Base-by-base conservation (phyloP, 2,888 invertebrate species). In the Diplolepis rosae region DNA sequence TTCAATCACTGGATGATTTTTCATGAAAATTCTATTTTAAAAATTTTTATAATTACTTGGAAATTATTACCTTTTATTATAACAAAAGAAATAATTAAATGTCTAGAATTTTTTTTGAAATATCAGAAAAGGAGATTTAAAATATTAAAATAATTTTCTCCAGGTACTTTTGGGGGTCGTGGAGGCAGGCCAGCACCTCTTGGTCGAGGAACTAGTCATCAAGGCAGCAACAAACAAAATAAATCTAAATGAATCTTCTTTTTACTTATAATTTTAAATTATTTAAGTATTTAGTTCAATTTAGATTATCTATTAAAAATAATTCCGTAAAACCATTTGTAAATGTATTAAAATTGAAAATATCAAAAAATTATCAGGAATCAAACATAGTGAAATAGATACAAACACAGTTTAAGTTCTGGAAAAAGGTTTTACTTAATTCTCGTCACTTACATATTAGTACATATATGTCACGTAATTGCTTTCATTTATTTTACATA, bases 111-210 rank as follows among this genome's bases (percentile, higher is more conserved):
- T 24, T 45, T 18, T 65, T 69, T 13, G 11, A 45, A 69, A 32
- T 2, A 65, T 32, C 6, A 32, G 9, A 32, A 32, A 15, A 1
- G n/a, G 5, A 15, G n/a, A 15, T 15, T 45, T 45, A 22, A 4
- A 45, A 15, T 32, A 9, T 39, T 50, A 18, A 45, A 32, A 22
- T 51, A 50, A 24, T 65, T 70, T 61, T 32, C 79, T 79, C 28
- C 79, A 79, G 91, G 92, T 2, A 90, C 92, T 0, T 93, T 93
- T 80, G 93, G 92, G 0, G 92, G 92, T 48, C 91, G n/a, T n/a
- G n/a, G 92, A 0, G 89, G 89, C 69, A 90, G 93, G 73, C 91
- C 92, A 13, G 85, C 88, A 0, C 91, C 92, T 0, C 87, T 93
- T 4, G 90, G 92, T 1, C 89, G 92, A 71, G 90, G 89, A 35